Evolutionary conservation across 2,113 vertebrate species (phyloP), one percentile per base, ranked within the genome.

Genomic region (Thalassoma bifasciatum): DNA sequence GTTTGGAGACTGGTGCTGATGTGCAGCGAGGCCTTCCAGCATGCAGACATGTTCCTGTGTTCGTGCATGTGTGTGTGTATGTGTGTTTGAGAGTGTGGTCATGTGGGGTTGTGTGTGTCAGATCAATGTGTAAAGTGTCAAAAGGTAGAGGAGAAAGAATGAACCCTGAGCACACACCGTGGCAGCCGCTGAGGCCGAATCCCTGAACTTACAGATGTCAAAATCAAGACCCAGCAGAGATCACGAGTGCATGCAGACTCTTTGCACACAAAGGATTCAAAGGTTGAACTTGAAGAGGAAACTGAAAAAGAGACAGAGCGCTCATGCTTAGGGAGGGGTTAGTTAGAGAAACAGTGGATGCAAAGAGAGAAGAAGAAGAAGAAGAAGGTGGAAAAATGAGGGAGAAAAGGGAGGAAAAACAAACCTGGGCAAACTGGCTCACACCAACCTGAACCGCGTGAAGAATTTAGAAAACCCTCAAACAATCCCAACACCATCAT

Each of bases 391-490:
- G 47, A 22, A 50, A 54, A 58, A 67, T 42, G 34, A 21, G 66
- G 50, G 23, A 38, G 36, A 2, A 9, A 23, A 56, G 1, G 40
- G 1, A 82, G 62, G 75, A 24, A 67, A 73, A 79, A 66, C 53
- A 88, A 89, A 87, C 64, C 75, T 54, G 51, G 83, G 87, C 92
- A 93, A 92, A 91, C 86, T 90, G 90, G 90, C 93, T 94, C 92
- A 93, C 93, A 93, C 93, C 93, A 91, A 91, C 92, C 61, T 74
- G 63, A 89, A 84, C 69, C 66, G 68, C 58, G 17, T 26, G 30
- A 53, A 81, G 58, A 73, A 84, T 82, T 26, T 46, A 34, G 63
- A n/a, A 71, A 88, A 79, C 60, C 69, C 40, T 26, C 23, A 22
- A 70, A 75, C 34, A 52, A 37, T 60, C 54, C 68, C 78, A 60